Evolutionary conservation across 2,113 vertebrate genomes (phyloP), one percentile per base, ranked within the genome.

Genomic region (Myanophis thanlyinensis): DNA sequence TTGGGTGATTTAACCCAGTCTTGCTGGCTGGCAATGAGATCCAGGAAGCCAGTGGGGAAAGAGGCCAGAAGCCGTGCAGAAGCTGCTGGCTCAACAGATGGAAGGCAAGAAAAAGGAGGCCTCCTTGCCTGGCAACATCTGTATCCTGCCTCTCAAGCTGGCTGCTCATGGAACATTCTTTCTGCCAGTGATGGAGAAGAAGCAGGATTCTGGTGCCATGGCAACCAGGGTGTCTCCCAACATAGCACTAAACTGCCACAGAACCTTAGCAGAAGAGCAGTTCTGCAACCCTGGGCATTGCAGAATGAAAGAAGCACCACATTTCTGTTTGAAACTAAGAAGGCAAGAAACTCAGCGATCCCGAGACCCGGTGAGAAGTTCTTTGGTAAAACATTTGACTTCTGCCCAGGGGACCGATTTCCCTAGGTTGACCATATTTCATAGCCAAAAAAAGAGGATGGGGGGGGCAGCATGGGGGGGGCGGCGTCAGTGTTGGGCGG

Each of bases 221-320:
- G 95, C 91, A 96, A 97, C 96, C 3, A 53, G 5, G 52, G 0
- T 73, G 93, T 96, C 88, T 87, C n/a, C 6, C 53, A 54, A 23
- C 53, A 5, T 54, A 80, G 27, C 35, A 44, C 35, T 12, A 22
- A 44, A 40, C 20, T 18, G 22, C 8, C n/a, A 80, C 7, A 44
- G 73, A 80, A 22, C 20, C 73, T 22, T 44, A 80, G 35, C 35
- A 80, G 35, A 80, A 44, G 73, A 44, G 84, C 93, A 89, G 93
- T 95, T 95, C 93, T 94, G 93, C 91, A 87, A 47, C 3, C 91
- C 88, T 40, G 51, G 18, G 44, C 80, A 46, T 5, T 8, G 18
- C 47, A 51, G 73, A 86, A 44, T 30, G n/a, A 44, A 85, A 3
- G 6, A 3, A 11, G 10, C 47, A 48, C 3, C 11, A 6, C 49